These are phyloP conservation scores for Axea sp. DNA, from an alignment of 2,888 invertebrate species.

Conservation along the genomic window DNA sequence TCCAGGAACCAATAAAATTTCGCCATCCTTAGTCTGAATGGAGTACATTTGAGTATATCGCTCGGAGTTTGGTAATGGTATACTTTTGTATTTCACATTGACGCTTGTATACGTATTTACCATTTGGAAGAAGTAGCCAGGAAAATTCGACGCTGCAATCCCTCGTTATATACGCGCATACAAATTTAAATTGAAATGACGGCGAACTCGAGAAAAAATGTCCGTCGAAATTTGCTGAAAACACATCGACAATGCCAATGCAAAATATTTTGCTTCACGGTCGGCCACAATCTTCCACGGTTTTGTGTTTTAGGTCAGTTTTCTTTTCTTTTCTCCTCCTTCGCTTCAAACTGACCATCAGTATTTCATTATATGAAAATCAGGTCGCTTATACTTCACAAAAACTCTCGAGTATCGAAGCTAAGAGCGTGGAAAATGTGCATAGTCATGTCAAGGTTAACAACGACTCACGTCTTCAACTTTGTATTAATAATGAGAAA, in stretches of 20 bases:
- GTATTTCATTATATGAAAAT: slow-evolving; percentile 27
- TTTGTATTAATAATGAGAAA: slow-evolving; percentile 30
- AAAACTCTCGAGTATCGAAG: slow-evolving; percentile 5
- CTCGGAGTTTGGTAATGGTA: slow-evolving; percentile 46
- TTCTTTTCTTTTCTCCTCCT: background rate
- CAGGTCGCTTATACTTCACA: slow-evolving; percentile 22
- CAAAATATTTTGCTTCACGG: slow-evolving; percentile 22
- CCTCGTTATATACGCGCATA: slow-evolving; percentile 42
- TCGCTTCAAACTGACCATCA: slow-evolving; percentile 24
- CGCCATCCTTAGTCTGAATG: slow-evolving; percentile 38
- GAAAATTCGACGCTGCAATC: slow-evolving; percentile 35
- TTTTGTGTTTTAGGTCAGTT: slow-evolving; percentile 5
- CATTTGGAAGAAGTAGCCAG: slow-evolving; percentile 34
- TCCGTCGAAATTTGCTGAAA: slow-evolving; percentile 27
- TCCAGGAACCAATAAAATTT: slow-evolving; percentile 54
- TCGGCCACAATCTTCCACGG: slow-evolving; percentile 22
- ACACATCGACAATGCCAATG: slow-evolving; percentile 31
- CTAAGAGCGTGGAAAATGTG: slow-evolving; percentile 38
- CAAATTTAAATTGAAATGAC: slow-evolving; percentile 44
- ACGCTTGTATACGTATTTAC: slow-evolving; percentile 29
- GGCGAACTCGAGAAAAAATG: slow-evolving; percentile 21
- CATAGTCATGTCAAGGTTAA: slow-evolving; percentile 36
- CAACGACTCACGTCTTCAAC: slow-evolving; percentile 2
- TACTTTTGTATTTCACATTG: slow-evolving; percentile 53
- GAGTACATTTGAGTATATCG: slow-evolving; percentile 53